Evolutionary conservation across 2,113 vertebrate species (phyloP).

Genomic region (Cephalophus harveyi): DNA sequence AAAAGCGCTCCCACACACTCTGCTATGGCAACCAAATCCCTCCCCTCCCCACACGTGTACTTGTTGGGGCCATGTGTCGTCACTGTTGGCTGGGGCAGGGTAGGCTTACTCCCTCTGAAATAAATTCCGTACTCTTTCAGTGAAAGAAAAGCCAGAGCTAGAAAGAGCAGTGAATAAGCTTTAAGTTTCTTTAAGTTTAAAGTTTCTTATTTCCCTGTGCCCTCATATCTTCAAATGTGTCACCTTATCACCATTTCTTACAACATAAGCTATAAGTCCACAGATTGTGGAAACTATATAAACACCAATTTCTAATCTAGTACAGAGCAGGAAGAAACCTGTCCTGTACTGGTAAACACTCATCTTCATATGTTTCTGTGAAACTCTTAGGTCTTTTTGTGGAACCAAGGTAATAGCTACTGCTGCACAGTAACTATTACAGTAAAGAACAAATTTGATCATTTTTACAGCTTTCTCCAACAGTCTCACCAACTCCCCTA

Average conservation of each 20-base stretch:
- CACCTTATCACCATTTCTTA: background rate
- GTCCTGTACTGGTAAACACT: background rate
- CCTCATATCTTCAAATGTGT: background rate
- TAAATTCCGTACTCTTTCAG: background rate
- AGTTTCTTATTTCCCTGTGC: background rate
- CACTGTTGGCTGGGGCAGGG: background rate
- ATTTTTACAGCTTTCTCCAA: background rate
- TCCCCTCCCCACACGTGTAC: background rate
- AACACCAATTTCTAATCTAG: background rate
- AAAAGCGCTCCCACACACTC: background rate
- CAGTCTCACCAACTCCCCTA: background rate
- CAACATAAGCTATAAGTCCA: background rate
- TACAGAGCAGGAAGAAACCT: background rate
- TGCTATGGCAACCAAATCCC: background rate
- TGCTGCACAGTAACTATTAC: background rate
- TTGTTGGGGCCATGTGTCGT: background rate
- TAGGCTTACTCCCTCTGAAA: background rate
- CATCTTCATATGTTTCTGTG: background rate
- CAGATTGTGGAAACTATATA: background rate
- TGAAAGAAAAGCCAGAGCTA: constrained; percentile 25
- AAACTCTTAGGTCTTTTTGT: background rate
- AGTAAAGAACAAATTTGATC: background rate
- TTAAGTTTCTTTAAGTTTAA: background rate
- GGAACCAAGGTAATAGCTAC: background rate
- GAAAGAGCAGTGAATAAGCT: background rate